Conservation (phyloP, 2,113 vertebrate genomes). For the Protobothrops mucrosquamatus region DNA sequence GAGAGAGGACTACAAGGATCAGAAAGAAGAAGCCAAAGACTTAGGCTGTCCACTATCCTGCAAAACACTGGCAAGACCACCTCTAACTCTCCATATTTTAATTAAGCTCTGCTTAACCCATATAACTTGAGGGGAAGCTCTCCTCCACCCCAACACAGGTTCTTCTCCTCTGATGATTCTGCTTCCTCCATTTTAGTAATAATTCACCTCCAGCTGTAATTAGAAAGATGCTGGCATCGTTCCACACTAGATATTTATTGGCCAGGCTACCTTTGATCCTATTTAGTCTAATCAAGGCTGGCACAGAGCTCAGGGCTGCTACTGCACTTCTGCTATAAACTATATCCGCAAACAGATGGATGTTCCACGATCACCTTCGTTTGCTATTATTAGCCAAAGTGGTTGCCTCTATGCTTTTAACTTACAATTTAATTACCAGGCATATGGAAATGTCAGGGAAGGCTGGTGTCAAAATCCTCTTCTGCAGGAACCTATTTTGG, state of each 20-base stretch:
- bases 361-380: conserved; percentile 48
- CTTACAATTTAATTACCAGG: conserved; percentile 49
- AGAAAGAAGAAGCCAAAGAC: neutral
- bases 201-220: conserved; percentile 29
- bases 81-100: neutral
- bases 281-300: conserved; percentile 62
- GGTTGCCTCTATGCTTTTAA: conserved; percentile 38
- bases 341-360: conserved; percentile 61
- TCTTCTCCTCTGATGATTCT: neutral
- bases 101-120: neutral
- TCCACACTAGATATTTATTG: conserved; percentile 52
- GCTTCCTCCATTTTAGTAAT: neutral
- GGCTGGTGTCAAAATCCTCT: neutral
- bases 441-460: conserved; percentile 40
- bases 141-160: neutral
- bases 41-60: neutral
- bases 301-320: conserved; percentile 40
- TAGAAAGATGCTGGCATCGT: neutral
- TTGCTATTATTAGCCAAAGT: conserved; percentile 46
- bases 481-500: neutral
- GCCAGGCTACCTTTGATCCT: conserved; percentile 58
- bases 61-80: neutral
- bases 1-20: neutral
- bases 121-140: fast-evolving
- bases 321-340: conserved; percentile 55